Base-by-base conservation (phyloP, 2,888 invertebrate species). In the Conomelus anceps region DNA sequence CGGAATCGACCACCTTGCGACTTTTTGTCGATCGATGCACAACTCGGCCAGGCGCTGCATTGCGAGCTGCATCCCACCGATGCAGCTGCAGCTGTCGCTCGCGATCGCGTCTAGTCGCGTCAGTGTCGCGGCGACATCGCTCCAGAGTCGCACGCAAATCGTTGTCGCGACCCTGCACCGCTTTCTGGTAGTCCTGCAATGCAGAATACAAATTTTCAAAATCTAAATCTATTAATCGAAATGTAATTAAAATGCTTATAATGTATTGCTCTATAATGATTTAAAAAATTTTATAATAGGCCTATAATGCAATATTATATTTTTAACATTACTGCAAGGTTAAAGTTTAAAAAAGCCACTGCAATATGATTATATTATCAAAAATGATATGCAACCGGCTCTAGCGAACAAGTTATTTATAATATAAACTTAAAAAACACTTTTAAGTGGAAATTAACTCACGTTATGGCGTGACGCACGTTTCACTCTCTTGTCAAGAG, bases 1-100 rank as follows among this genome's bases (percentile, higher is more conserved):
- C 98, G 91, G 97, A 97, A 93, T 98, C 97, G 92, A 97, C 95
- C 88, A 97, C 96, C 93, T 97, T 97, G 92, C 96, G 96, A 91
- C 96, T 96, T 91, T 96, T 96, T 91, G 95, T 95, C 41, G 96
- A 96, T 92, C 97, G 97, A 92, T 96, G 96, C 89, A 98, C 94
- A 90, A 97, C 94, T 90, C 95, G 63, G 4, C 63, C 63, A 3
- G 63, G 63, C 20, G 63, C 63, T n/a, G 63, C 63, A n/a, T 63
- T 63, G 7, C 63, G 63, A 1, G 63, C n/a, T 7, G 63, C 13
- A n/a, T 63, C 63, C 63, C 63, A 63, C 1, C n/a, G 1, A 13
- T 63, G 63, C 63, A 63, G n/a, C n/a, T 63, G 63, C n/a, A 63
- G 1, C n/a, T 63, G 63, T n/a, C 63, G 63, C 63, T 20, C 3